Base-by-base conservation (phyloP, 2,888 invertebrate species). In the Aricia artaxerxes region DNA sequence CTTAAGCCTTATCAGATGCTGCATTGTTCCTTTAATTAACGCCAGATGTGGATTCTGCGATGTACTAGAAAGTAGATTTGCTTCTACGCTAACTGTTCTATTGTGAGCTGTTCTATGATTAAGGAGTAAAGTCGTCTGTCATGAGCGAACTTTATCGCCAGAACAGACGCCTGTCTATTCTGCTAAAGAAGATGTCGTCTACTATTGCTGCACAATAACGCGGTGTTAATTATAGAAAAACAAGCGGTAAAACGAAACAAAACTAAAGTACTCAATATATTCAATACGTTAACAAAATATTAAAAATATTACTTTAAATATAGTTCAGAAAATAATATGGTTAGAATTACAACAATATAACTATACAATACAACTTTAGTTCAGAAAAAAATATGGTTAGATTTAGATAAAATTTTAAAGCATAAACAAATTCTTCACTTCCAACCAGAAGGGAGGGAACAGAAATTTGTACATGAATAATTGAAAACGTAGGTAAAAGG, bases 391-490 rank as follows among this genome's bases (percentile, higher is more conserved):
- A 69, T 69, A 35, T 69, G 64, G 31, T 35, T 69, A 35, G 24
- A 11, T 53, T 53, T 44, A 44, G 44, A 44, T 73, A 44, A 38
- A 24, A 44, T 9, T 73, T 44, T 44, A 44, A 44, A 9, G 7
- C 44, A 57, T 53, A 35, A 76, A 57, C 31, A 57, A 76, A 76
- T 76, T 76, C 76, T 35, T 76, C 16, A 38, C 57, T 49, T 53
- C 24, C 49, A 76, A 57, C 31, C 84, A 84, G 85, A 82, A 83
- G 84, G 85, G 85, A 82, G 84, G 84, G 35, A 73, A 84, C 85
- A 85, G 85, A 87, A 89, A 91, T 90, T 88, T 89, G 90, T 89
- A 89, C 89, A 91, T 90, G 91, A 90, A 92, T 92, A 92, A 92
- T 92, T 92, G 90, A 91, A 91, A 90, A 91, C 89, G 89, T 87